Conservation (phyloP, 2,113 vertebrate species). For the Macrotis lagotis region DNA sequence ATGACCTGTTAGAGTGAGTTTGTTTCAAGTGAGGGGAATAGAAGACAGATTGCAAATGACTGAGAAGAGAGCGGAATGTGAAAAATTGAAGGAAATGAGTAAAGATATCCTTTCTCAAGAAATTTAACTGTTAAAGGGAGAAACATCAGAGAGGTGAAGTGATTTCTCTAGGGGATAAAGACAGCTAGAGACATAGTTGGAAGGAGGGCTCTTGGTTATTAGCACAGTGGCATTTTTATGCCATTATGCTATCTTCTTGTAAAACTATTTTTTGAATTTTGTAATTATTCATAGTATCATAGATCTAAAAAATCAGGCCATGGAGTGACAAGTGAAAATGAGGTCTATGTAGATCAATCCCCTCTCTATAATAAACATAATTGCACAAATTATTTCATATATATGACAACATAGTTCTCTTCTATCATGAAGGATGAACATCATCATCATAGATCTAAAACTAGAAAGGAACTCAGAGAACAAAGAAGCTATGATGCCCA, state of each 20-base stretch:
- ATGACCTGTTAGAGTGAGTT: background rate
- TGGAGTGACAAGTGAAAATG: too few relatives aligned
- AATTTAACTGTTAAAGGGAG: background rate
- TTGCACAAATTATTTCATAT: too few relatives aligned
- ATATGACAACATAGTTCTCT: too few relatives aligned
- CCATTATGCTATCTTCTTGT: background rate
- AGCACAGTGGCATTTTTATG: background rate
- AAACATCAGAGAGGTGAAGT: background rate
- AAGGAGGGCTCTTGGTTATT: background rate
- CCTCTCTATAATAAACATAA: too few relatives aligned
- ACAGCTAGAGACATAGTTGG: too few relatives aligned
- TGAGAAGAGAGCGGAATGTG: background rate
- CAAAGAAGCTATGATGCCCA: background rate
- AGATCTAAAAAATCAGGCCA: background rate
- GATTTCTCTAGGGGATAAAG: background rate
- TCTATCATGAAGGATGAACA: too few relatives aligned
- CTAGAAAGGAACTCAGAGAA: background rate
- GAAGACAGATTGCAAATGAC: background rate
- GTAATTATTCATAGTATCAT: background rate
- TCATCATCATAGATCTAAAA: background rate
- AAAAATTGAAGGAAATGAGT: background rate
- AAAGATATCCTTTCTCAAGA: background rate
- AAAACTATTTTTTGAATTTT: background rate
- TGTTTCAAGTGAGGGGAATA: background rate
- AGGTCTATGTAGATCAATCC: too few relatives aligned